These are phyloP conservation scores for Protophormia terraenovae DNA, from an alignment of 2,888 invertebrate genomes.

Conservation along the genomic window DNA sequence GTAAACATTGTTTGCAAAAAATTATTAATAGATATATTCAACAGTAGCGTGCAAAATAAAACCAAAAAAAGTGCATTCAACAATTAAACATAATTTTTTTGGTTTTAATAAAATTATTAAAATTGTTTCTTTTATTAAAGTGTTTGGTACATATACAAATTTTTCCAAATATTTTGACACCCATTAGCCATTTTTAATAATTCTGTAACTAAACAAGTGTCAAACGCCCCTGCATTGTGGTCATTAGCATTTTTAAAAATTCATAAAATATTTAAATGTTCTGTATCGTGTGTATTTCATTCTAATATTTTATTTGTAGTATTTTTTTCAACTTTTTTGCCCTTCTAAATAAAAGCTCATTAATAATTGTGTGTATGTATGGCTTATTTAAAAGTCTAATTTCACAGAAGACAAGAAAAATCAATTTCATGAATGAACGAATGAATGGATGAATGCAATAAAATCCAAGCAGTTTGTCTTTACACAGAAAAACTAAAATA, in stretches of 20 bases:
- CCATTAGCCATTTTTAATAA: too few species aligned
- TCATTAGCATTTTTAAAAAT: background rate
- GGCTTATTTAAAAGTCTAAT: constrained; percentile 44
- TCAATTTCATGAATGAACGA: constrained; percentile 64
- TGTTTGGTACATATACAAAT: too few species aligned
- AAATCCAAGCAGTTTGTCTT: constrained; percentile 10
- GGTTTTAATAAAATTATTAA: too few species aligned
- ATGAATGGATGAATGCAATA: constrained; percentile 28
- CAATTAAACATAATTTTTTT: too few species aligned
- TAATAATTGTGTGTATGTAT: constrained; percentile 26
- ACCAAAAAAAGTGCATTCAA: too few species aligned
- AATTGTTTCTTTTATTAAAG: too few species aligned
- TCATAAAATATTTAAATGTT: background rate
- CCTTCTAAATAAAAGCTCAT: constrained; percentile 32
- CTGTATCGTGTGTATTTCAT: background rate
- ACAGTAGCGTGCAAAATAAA: background rate
- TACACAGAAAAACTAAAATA: constrained; percentile 16
- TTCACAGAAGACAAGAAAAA: constrained; percentile 47
- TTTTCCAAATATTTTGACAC: too few species aligned
- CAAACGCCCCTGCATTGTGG: background rate
- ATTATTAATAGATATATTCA: background rate
- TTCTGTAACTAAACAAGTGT: background rate
- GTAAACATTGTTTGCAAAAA: background rate
- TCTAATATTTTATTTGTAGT: background rate
- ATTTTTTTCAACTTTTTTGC: background rate